Base-by-base conservation (phyloP, 2,113 vertebrate genomes). In the Thomomys bottae region DNA sequence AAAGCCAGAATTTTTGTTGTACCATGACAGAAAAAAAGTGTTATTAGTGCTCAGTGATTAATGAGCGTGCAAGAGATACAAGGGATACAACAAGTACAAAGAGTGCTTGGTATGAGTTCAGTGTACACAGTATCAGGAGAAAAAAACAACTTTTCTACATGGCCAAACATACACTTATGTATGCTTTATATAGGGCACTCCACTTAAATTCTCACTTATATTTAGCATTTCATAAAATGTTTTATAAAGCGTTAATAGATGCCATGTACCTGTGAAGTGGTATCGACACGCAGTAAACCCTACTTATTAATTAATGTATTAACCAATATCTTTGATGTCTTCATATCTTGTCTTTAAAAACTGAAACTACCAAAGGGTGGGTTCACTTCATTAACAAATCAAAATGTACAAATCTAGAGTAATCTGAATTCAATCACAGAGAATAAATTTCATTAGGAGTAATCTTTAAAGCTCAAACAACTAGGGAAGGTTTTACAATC, bases 31-130 rank as follows among this genome's bases (percentile, higher is more conserved):
- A 95, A 95, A 96, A 97, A 88, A 49, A 49, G 96, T 36, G 59
- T 98, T 97, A 97, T 97, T 97, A 97, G 96, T 95, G 96, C 71
- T 96, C 94, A 40, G 89, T 97, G 98, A 98, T 97, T 98, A 97
- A 98, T 96, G 97, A 96, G 92, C 88, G 91, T 30, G 86, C 97
- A 96, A 92, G 90, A 95, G 75, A 95, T 61, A 61, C 24, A 61
- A 54, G 14, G 14, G 96, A 89, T 91, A 92, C 96, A 97, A 96
- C 96, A 97, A 97, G 96, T 96, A 92, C 81, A 97, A 54, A 97
- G 96, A 96, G 86, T 97, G 95, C 96, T 90, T 91, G 87, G 92
- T 93, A 90, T 95, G 95, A 90, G 95, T 95, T 88, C 26, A 38
- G 93, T 89, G 96, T 96, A 96, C 93, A 95, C 89, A 94, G 80